Conservation (phyloP, 2,113 vertebrate species). For the Gobio gobio region DNA sequence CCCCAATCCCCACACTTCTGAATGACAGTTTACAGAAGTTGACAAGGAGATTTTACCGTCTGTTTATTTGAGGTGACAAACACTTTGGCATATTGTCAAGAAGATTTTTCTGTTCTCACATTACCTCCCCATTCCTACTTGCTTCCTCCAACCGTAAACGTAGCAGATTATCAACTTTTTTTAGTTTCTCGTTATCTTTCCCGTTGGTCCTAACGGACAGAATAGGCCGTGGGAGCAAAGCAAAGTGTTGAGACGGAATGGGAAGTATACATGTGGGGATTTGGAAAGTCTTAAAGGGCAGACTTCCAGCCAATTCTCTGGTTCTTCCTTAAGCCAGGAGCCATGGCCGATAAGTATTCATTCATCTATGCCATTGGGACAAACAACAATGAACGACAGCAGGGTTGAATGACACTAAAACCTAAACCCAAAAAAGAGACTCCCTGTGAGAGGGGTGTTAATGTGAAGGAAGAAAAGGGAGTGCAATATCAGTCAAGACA, state of each 20-base stretch:
- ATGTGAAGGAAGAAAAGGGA: constrained; percentile 32
- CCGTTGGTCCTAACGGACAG: not conserved
- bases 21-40: constrained; percentile 56
- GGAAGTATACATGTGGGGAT: not conserved
- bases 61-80: constrained; percentile 38
- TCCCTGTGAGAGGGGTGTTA: constrained; percentile 47
- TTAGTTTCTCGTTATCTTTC: not conserved
- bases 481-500: constrained; percentile 33
- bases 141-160: not conserved
- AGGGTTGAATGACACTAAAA: not conserved
- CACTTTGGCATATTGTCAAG: constrained; percentile 16
- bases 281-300: not conserved
- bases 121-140: not conserved
- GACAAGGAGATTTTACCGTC: constrained; percentile 33
- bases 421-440: constrained; percentile 9
- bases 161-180: not conserved
- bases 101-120: not conserved
- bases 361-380: not conserved
- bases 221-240: not conserved
- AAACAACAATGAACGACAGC: not conserved
- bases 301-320: not conserved
- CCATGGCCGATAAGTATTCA: not conserved
- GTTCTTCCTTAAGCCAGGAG: not conserved
- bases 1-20: constrained; percentile 27
- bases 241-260: not conserved